Evolutionary conservation across 2,797 vertebrate species (phyloP), one percentile per base, ranked within the genome.

Genomic region (Nannoperca obscura): DNA sequence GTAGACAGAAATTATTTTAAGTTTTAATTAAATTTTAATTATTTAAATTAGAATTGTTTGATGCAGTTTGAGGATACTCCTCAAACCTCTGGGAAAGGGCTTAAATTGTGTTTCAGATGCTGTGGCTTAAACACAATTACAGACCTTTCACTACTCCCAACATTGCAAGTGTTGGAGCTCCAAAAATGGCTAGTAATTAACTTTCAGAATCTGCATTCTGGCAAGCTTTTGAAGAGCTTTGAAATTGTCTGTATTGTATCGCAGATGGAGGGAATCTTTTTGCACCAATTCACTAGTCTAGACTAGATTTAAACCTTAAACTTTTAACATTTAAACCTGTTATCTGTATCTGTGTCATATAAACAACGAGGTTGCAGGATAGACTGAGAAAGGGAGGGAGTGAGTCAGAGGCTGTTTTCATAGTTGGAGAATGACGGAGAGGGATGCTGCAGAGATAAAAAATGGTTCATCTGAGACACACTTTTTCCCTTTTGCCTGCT

Each of bases 361-460:
- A 50, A 76, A 32, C 66, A 70, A 58, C 57, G 22, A 55, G 0
- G 59, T 46, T 38, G 50, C 40, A 17, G 52, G 49, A 77, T 38
- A 20, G 32, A 49, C 38, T 34, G 3, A 34, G 24, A 38, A 47
- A 44, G 34, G 4, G 49, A 50, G 32, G 47, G 32, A 70, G 34
- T 1, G 42, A 65, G 55, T 44, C n/a, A 19, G 27, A 24, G 32
- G 5, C 14, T 34, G 40, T 73, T 74, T 80, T 83, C 4, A 53
- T 71, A 40, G 70, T 53, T 62, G 27, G 24, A 75, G 78, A 82
- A 76, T 63, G 60, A 78, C 46, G 52, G 27, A 66, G 52, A 72
- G 32, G 67, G 59, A 68, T 44, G 60, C 78, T 60, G 72, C 59
- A 20, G 78, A 88, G 81, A 90, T 90, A 59, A 93, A 85, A 74